phyloP scores from a whole-genome alignment of 2,888 invertebrate species.

The Drosophila testacea region DNA sequence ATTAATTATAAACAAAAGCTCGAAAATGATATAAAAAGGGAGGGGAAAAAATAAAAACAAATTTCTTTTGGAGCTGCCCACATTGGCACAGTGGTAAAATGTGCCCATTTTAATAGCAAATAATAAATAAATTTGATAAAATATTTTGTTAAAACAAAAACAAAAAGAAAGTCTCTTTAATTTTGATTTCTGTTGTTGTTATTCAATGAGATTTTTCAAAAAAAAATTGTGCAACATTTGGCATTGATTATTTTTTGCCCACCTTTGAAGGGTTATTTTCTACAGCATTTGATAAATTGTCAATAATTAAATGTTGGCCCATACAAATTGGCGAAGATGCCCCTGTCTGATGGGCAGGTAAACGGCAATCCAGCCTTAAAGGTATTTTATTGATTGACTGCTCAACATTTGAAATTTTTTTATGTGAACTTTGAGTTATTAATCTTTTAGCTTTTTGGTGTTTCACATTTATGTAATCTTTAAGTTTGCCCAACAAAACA shows the following conservation, averaged over 20 bases:
- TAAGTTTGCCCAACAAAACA: slow-evolving; percentile 4
- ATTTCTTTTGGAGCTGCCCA: slow-evolving; percentile 25
- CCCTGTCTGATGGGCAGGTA: slow-evolving; percentile 15
- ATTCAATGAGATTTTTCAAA: slow-evolving; percentile 27
- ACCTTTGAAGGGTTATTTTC: slow-evolving; percentile 17
- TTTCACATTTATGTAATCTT: slow-evolving; percentile 29
- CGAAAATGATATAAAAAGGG: not conserved
- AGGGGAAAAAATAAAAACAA: slow-evolving; percentile 1
- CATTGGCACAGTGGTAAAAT: slow-evolving; percentile 30
- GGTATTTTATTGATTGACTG: slow-evolving; percentile 48
- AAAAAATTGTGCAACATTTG: slow-evolving; percentile 59
- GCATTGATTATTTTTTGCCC: slow-evolving; percentile 21
- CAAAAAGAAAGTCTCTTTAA: slow-evolving; percentile 58
- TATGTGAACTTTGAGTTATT: slow-evolving; percentile 18
- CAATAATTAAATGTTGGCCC: slow-evolving; percentile 60
- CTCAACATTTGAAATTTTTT: slow-evolving; percentile 30
- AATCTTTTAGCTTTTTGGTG: slow-evolving; percentile 19
- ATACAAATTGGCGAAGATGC: slow-evolving; percentile 44
- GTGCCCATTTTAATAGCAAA: slow-evolving; percentile 17
- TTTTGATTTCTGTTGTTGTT: slow-evolving; percentile 18
- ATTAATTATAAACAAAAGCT: slow-evolving; percentile 65
- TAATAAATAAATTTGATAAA: slow-evolving; percentile 28
- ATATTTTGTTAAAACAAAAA: slow-evolving; percentile 33
- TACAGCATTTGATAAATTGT: slow-evolving; percentile 52
- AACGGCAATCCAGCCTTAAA: slow-evolving; percentile 23